Evolutionary conservation across 2,888 invertebrate species (phyloP).

Genomic region (Choreutis nemorana): DNA sequence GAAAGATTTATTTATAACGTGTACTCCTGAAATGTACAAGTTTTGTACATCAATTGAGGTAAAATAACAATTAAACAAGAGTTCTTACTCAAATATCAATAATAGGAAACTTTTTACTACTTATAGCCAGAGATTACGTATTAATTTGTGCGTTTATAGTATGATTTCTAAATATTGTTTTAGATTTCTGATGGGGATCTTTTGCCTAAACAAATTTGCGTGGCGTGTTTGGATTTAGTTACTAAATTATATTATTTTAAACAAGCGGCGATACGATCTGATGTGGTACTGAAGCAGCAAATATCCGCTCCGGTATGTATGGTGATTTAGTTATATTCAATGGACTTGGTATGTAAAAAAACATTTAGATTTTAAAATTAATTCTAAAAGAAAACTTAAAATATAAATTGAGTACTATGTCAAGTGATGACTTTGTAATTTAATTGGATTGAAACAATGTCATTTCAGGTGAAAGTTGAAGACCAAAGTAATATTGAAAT

Average conservation of each 20-base stretch:
- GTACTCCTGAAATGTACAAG: constrained; percentile 45
- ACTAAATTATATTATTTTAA: constrained; percentile 54
- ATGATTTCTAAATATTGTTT: too few species aligned
- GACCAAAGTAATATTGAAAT: too few species aligned
- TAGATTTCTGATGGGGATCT: constrained; percentile 45
- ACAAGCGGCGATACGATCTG: constrained; percentile 46
- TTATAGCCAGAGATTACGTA: constrained; percentile 1
- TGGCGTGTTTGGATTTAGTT: constrained; percentile 44
- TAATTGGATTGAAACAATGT: too few species aligned
- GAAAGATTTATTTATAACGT: constrained; percentile 44
- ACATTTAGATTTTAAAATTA: too few species aligned
- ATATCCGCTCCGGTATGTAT: constrained; percentile 7
- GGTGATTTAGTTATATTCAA: too few species aligned
- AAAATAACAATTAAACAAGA: too few species aligned
- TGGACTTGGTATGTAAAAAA: too few species aligned
- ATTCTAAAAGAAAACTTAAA: too few species aligned
- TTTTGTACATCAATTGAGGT: constrained; percentile 59
- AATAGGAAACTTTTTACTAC: constrained; percentile 9
- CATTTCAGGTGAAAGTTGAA: too few species aligned
- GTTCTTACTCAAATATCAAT: too few species aligned
- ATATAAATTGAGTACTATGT: too few species aligned
- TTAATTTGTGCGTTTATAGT: constrained; percentile 1
- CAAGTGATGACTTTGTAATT: too few species aligned
- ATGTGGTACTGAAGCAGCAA: constrained; percentile 45
- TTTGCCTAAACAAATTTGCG: constrained; percentile 49